phyloP scores from a whole-genome alignment of 2,113 vertebrate species.

The Albula glossodonta region DNA sequence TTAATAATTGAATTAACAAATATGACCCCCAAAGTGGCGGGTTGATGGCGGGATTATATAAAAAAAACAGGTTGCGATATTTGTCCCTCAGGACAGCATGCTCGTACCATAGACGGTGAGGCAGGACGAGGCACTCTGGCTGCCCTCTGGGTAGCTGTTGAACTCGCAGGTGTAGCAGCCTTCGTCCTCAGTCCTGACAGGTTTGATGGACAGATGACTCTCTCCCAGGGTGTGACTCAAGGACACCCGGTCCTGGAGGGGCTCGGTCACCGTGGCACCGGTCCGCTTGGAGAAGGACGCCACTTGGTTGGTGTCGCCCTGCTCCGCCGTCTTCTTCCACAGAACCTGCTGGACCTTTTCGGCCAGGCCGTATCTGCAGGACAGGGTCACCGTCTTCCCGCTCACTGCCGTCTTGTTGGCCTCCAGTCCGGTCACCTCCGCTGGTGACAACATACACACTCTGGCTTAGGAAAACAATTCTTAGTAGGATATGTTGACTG shows the following conservation, averaged over 20 bases:
- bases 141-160: constrained; percentile 49
- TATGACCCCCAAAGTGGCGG: too few relatives aligned
- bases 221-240: constrained; percentile 63
- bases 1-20: too few relatives aligned
- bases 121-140: constrained; percentile 61
- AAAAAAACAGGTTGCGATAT: too few relatives aligned
- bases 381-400: constrained; percentile 62
- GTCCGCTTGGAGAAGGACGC: constrained; percentile 62
- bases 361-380: constrained; percentile 67
- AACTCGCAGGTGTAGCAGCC: constrained; percentile 74
- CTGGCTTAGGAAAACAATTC: background rate
- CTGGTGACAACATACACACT: constrained; percentile 36
- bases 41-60: too few relatives aligned
- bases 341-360: constrained; percentile 67
- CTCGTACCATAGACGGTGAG: constrained; percentile 66
- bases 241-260: constrained; percentile 59
- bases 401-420: constrained; percentile 68
- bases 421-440: constrained; percentile 43
- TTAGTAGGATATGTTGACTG: too few relatives aligned
- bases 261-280: constrained; percentile 64
- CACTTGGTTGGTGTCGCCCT: constrained; percentile 48
- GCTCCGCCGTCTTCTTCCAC: constrained; percentile 55
- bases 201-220: constrained; percentile 64
- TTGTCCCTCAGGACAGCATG: background rate
- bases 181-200: constrained; percentile 66